Conservation (phyloP, 1,140 invertebrate species). For the Sycobia sp. region DNA sequence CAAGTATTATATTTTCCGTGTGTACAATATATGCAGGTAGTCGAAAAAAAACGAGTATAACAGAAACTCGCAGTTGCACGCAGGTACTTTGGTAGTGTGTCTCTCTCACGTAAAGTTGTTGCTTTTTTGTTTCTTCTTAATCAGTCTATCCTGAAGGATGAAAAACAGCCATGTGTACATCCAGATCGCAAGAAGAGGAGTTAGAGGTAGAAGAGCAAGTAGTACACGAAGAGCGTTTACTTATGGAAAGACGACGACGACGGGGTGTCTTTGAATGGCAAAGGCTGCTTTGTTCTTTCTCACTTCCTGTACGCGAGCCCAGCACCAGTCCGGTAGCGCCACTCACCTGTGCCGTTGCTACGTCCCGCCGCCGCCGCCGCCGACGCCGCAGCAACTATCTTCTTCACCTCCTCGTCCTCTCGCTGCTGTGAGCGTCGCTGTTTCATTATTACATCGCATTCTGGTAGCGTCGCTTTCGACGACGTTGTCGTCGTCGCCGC, state of each 20-base stretch:
- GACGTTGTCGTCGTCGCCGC: constrained; percentile 19
- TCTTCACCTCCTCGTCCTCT: constrained; percentile 37
- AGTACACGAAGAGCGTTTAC: constrained; percentile 7
- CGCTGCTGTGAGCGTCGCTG: constrained; percentile 15
- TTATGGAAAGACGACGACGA: constrained; percentile 26
- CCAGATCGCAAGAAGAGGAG: constrained; percentile 6
- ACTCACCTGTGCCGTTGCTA: constrained; percentile 52
- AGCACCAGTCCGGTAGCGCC: constrained; percentile 52
- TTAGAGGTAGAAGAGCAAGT: constrained; percentile 6
- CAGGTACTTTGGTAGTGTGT: constrained; percentile 38
- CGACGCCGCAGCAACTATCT: constrained; percentile 44
- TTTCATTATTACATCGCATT: constrained; percentile 18
- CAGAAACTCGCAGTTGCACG: constrained; percentile 21
- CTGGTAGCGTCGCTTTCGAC: constrained; percentile 5
- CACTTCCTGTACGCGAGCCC: constrained; percentile 48
- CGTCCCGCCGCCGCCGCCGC: constrained; percentile 46
- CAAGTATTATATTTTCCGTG: constrained; percentile 1
- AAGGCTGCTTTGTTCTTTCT: constrained; percentile 23
- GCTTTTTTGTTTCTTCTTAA: constrained; percentile 3
- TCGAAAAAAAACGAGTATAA: constrained; percentile 5
- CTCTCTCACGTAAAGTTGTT: neutral
- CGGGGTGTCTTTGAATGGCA: neutral
- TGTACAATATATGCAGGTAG: neutral
- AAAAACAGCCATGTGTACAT: neutral
- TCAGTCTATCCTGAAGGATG: neutral